These are phyloP conservation scores for Helostoma temminkii DNA, from an alignment of 2,797 vertebrate genomes.

Conservation along the genomic window DNA sequence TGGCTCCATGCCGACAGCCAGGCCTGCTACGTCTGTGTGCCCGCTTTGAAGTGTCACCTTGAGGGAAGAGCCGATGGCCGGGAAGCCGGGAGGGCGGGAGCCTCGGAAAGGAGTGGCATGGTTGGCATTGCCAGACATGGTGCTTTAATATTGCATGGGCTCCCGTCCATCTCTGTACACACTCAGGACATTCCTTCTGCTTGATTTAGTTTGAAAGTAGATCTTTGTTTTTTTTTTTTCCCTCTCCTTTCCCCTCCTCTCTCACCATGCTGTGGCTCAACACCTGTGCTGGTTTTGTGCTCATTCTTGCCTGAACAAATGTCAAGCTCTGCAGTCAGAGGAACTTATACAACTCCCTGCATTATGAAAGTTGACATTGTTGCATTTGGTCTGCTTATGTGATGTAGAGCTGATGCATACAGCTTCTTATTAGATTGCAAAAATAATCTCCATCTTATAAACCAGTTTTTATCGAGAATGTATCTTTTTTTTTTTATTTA, in stretches of 20 bases:
- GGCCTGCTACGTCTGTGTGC: conserved; percentile 83
- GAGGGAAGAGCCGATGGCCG: conserved; percentile 87
- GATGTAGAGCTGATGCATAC: conserved; percentile 18
- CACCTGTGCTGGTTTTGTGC: conserved; percentile 83
- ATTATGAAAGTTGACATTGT: conserved; percentile 61
- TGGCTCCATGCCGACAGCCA: conserved; percentile 87
- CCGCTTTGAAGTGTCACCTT: conserved; percentile 96
- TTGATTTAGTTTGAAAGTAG: conserved; percentile 88
- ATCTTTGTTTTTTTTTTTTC: conserved; percentile 71
- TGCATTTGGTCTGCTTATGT: conserved; percentile 44
- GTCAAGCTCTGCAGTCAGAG: conserved; percentile 75
- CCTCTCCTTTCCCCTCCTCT: conserved; percentile 38
- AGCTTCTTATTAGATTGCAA: conserved; percentile 6
- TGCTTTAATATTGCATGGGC: conserved; percentile 89
- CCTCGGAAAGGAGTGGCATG: conserved; percentile 82
- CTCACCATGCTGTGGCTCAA: conserved; percentile 74
- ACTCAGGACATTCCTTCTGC: conserved; percentile 87
- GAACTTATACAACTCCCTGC: conserved; percentile 57
- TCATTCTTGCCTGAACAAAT: conserved; percentile 74
- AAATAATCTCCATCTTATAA: too few relatives aligned
- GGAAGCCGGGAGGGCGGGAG: conserved; percentile 83
- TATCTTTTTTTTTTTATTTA: too few relatives aligned
- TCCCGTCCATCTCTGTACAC: conserved; percentile 85
- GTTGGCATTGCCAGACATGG: conserved; percentile 84
- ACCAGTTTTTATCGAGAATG: too few relatives aligned